These are phyloP conservation scores for Eristalinus sepulchralis DNA, from an alignment of 2,888 invertebrate genomes.

Conservation along the genomic window DNA sequence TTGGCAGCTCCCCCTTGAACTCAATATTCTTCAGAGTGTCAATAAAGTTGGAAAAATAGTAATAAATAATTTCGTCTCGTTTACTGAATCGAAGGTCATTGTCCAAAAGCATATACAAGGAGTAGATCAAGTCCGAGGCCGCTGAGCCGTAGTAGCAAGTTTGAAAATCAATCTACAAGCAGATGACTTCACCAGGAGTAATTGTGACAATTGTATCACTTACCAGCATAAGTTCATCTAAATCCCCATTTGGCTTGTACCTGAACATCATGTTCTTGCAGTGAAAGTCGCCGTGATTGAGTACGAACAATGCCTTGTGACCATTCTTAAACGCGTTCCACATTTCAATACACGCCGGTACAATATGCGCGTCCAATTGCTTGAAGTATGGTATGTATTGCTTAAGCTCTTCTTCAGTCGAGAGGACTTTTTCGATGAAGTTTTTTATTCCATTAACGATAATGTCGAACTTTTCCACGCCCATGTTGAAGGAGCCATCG, in stretches of 20 bases:
- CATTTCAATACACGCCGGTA: conserved; percentile 31
- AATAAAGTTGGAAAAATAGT: conserved; percentile 73
- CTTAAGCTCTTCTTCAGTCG: conserved; percentile 47
- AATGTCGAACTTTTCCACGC: conserved; percentile 36
- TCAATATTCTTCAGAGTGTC: conserved; percentile 72
- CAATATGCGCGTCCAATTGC: conserved; percentile 46
- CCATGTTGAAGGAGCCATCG: conserved; percentile 32
- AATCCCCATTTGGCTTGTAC: conserved; percentile 24
- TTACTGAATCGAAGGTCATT: conserved; percentile 69
- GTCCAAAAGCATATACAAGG: conserved; percentile 73
- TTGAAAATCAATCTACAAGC: conserved; percentile 75
- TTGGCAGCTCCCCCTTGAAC: conserved; percentile 73
- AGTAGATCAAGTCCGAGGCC: conserved; percentile 73
- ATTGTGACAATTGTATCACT: neutral
- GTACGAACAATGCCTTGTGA: conserved; percentile 49
- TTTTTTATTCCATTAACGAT: conserved; percentile 22
- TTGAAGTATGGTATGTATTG: conserved; percentile 73
- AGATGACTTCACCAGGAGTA: neutral
- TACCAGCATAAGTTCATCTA: conserved; percentile 71
- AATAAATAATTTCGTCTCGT: conserved; percentile 73
- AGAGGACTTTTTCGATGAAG: conserved; percentile 13
- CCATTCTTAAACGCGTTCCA: conserved; percentile 71
- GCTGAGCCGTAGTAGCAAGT: conserved; percentile 73
- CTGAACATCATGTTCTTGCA: conserved; percentile 76
- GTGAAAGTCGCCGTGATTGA: conserved; percentile 77